A percentile compares a stretch with the other conserved stretches of the same genome.
Conservation (phyloP, 2,113 vertebrate species). For the Gymnocephalus cernua region DNA sequence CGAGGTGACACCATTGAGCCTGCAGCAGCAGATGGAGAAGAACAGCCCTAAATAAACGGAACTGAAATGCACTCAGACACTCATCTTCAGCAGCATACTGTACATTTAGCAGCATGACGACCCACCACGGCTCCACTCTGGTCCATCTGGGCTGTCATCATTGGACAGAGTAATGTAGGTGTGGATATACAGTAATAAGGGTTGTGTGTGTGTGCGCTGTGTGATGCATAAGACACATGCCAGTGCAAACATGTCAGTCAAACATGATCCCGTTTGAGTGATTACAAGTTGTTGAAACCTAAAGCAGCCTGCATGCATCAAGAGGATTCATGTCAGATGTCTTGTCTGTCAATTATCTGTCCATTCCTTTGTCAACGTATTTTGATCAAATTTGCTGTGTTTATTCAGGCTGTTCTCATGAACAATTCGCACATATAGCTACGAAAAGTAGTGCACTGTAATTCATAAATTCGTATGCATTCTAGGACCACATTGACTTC, state of each 20-base stretch:
- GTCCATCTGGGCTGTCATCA: constrained; percentile 41
- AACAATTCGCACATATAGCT: too few relatives aligned
- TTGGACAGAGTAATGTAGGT: constrained; percentile 12
- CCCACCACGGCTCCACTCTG: constrained; percentile 21
- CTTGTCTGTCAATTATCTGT: neutral
- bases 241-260: neutral
- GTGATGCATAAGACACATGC: neutral
- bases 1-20: constrained; percentile 40
- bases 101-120: constrained; percentile 41
- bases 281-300: neutral
- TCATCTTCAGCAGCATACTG: constrained; percentile 31
- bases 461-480: too few relatives aligned
- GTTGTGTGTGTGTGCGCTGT: neutral
- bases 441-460: too few relatives aligned
- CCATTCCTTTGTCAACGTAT: neutral
- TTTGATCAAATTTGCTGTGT: too few relatives aligned
- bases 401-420: too few relatives aligned
- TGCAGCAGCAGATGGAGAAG: constrained; percentile 56
- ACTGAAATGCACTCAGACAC: constrained; percentile 34
- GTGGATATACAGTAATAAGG: constrained; percentile 4
- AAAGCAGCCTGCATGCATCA: neutral
- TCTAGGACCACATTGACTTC: too few relatives aligned
- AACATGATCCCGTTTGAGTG: neutral
- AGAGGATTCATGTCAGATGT: neutral
- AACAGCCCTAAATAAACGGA: constrained; percentile 46